Evolutionary conservation across 2,113 vertebrate genomes (phyloP).

Genomic region (Halcyon malimbica): DNA sequence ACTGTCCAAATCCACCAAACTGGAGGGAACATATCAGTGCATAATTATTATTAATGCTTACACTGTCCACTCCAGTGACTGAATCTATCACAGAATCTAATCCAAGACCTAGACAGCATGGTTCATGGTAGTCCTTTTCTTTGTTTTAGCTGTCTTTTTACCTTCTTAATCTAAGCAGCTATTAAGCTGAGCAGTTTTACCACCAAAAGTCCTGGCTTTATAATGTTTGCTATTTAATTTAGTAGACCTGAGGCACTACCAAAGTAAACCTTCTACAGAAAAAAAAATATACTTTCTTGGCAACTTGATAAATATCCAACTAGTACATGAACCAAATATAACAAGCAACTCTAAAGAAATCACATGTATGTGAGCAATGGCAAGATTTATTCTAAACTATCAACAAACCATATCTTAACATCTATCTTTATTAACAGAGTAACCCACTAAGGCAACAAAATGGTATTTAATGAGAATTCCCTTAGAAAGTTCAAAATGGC

Average conservation of each 20-base stretch:
- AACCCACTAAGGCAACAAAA: background rate
- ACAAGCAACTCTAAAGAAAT: background rate
- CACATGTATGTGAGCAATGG: background rate
- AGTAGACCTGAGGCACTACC: background rate
- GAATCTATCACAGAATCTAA: background rate
- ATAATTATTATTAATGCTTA: background rate
- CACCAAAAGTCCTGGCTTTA: background rate
- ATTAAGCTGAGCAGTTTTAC: background rate
- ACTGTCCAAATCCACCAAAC: background rate
- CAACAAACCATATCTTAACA: background rate
- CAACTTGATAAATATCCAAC: background rate
- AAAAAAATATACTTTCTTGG: background rate
- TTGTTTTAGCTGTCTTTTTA: background rate
- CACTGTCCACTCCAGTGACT: background rate
- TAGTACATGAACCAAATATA: background rate
- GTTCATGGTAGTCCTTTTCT: background rate
- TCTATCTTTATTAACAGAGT: background rate
- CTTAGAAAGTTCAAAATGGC: background rate
- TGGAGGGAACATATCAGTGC: background rate
- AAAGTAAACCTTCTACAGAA: background rate
- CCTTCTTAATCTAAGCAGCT: background rate
- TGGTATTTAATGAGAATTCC: background rate
- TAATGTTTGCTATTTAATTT: background rate
- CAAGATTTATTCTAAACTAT: background rate
- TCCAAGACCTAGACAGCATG: background rate